phyloP scores from a whole-genome alignment of 64 coral and sea anemone genomes.

The Stichodactyla helianthus region DNA sequence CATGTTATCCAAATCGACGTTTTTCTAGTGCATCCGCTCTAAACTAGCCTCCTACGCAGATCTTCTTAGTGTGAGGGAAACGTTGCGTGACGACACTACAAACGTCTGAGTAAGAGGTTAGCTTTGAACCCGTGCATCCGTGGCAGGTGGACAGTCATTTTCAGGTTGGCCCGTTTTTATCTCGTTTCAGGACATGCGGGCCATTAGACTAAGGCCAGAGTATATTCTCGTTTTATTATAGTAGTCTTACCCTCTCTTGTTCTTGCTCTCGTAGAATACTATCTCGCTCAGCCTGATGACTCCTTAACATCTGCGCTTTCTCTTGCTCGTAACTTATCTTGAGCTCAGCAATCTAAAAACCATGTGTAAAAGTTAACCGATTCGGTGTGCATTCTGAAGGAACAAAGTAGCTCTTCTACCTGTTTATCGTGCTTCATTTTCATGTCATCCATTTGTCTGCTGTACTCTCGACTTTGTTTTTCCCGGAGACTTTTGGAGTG shows the following conservation, averaged over 20 bases:
- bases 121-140: too few species aligned
- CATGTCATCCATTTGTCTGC: slow-evolving; percentile 78
- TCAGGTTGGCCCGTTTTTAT: too few species aligned
- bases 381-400: background rate
- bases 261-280: slow-evolving; percentile 65
- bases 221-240: background rate
- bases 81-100: too few species aligned
- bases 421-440: slow-evolving; percentile 84
- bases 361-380: background rate
- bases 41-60: too few species aligned
- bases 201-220: too few species aligned
- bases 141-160: too few species aligned
- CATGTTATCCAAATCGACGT: too few species aligned
- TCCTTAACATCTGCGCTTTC: slow-evolving; percentile 74
- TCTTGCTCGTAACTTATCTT: slow-evolving; percentile 92
- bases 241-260: slow-evolving; percentile 62
- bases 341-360: slow-evolving; percentile 75
- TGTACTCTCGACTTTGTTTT: slow-evolving; percentile 90
- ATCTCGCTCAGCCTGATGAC: slow-evolving; percentile 83
- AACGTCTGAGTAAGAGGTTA: too few species aligned
- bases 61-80: too few species aligned
- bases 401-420: slow-evolving; percentile 10
- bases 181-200: too few species aligned
- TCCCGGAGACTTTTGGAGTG: slow-evolving; percentile 92
- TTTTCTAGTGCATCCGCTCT: too few species aligned